These are phyloP conservation scores for Asbolus verrucosus DNA, from an alignment of 1,140 invertebrate species.

Conservation along the genomic window DNA sequence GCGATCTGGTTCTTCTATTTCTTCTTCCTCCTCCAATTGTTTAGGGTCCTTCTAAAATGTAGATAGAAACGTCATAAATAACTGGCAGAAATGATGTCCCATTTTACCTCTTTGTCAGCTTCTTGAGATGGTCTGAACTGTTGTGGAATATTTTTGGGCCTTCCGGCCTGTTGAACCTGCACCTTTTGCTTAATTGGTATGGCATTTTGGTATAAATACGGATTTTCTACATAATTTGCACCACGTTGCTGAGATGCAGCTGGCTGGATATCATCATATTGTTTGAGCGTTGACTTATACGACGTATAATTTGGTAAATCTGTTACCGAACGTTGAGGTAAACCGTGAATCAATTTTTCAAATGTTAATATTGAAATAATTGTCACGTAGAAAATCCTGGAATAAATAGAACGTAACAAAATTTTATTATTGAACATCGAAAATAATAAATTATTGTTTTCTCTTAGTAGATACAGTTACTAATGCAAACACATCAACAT, in stretches of 20 bases:
- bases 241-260: background rate
- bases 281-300: too few relatives aligned
- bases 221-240: background rate
- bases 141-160: background rate
- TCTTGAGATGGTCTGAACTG: background rate
- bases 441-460: too few relatives aligned
- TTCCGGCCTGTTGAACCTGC: background rate
- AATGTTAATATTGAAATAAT: background rate
- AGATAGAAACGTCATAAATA: too few relatives aligned
- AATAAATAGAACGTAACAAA: conserved; percentile 18
- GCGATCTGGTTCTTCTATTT: conserved; percentile 88
- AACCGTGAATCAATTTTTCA: background rate
- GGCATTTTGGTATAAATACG: conserved; percentile 9
- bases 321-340: background rate
- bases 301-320: conserved; percentile 23
- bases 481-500: too few relatives aligned
- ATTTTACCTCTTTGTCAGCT: conserved; percentile 1
- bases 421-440: too few relatives aligned
- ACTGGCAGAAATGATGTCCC: too few relatives aligned
- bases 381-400: conserved; percentile 8
- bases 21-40: conserved; percentile 74
- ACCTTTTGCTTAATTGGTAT: conserved; percentile 20
- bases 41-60: conserved; percentile 51
- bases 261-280: background rate
- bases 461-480: background rate